A percentile compares a stretch with the other conserved stretches of the same genome.
Evolutionary conservation across 2,113 vertebrate genomes (phyloP).

Genomic region (Vulpes vulpes): DNA sequence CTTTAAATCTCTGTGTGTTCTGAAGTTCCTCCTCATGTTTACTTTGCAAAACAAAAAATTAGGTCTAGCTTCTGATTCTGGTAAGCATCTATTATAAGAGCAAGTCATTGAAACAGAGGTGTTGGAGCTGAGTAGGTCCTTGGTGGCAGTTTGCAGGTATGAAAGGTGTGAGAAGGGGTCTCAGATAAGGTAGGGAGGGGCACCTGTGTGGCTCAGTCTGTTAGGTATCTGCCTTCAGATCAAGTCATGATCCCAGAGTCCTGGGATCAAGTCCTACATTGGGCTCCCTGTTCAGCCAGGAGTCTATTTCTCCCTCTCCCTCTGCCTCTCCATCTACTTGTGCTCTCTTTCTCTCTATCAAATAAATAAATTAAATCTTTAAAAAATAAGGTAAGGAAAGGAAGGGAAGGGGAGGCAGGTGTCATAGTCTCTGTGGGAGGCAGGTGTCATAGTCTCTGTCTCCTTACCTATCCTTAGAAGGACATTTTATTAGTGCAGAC

Average conservation of each 20-base stretch:
- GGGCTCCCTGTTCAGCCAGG: neutral
- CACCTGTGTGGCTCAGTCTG: neutral
- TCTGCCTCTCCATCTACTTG: neutral
- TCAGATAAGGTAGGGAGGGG: neutral
- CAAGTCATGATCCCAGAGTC: neutral
- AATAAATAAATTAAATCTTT: neutral
- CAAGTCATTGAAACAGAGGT: neutral
- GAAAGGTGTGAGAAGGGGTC: neutral
- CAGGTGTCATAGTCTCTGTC: neutral
- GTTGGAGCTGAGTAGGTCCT: neutral
- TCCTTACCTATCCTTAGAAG: neutral
- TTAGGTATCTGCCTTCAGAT: neutral
- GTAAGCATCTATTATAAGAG: neutral
- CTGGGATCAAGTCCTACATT: neutral
- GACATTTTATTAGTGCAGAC: neutral
- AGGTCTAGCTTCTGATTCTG: neutral
- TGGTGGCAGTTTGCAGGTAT: neutral
- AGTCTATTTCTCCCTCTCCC: neutral
- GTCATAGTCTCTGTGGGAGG: no score
- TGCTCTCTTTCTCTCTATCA: neutral
- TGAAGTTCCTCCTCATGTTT: neutral
- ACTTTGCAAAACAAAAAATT: slow-evolving; percentile 22
- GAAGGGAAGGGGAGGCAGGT: neutral
- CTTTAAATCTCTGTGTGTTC: neutral
- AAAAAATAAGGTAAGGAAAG: neutral